phyloP scores from a whole-genome alignment of 2,888 invertebrate species.

The Rhamphomyia laevipes region DNA sequence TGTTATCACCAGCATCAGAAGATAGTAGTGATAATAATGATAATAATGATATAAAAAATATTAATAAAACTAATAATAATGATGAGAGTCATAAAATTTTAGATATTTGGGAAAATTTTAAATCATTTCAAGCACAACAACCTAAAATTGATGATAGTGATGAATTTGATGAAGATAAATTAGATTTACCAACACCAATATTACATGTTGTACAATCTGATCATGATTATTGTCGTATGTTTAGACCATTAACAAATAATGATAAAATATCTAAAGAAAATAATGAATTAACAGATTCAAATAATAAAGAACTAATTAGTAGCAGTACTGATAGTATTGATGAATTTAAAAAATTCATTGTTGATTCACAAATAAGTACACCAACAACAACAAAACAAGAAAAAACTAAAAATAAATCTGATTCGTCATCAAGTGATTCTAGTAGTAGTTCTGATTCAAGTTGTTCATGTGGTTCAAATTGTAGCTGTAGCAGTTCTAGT shows the following conservation, averaged over 20 bases:
- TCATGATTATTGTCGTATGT: conserved; percentile 62
- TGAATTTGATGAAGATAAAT: conserved; percentile 7
- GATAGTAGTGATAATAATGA: conserved; percentile 25
- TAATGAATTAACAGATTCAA: conserved; percentile 20
- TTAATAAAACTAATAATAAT: not conserved
- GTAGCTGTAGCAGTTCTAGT: conserved; percentile 66
- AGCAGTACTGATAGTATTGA: not conserved
- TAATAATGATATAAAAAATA: conserved; percentile 15
- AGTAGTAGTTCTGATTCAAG: conserved; percentile 67
- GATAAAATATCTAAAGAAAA: conserved; percentile 18
- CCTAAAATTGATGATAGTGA: conserved; percentile 12
- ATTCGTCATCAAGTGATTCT: conserved; percentile 62
- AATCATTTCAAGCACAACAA: conserved; percentile 23
- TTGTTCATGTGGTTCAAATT: conserved; percentile 73
- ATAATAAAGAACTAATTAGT: conserved; percentile 12
- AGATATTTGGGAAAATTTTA: conserved; percentile 31
- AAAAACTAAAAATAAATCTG: conserved; percentile 8
- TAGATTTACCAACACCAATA: conserved; percentile 25
- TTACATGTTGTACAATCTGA: conserved; percentile 53
- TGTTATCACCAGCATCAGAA: conserved; percentile 32
- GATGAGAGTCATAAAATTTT: conserved; percentile 19
- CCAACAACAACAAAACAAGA: conserved; percentile 30
- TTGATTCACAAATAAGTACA: conserved; percentile 19
- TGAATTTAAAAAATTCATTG: conserved; percentile 1
- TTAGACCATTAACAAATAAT: conserved; percentile 12